A percentile compares a stretch with the other conserved stretches of the same genome.
Conservation (phyloP, 2,113 vertebrate species). For the Malaclemys terrapin region DNA sequence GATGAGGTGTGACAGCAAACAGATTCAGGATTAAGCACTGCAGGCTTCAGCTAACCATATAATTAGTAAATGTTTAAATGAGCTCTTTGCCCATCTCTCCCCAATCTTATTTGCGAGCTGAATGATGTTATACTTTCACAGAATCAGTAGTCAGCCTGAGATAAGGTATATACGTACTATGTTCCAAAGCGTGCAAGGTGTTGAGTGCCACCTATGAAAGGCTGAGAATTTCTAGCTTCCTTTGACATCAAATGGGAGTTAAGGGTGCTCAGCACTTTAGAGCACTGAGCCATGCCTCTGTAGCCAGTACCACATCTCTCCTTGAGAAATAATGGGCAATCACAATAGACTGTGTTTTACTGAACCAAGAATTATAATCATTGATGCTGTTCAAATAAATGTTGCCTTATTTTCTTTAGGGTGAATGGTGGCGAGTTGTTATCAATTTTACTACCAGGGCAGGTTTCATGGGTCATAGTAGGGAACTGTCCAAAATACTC, state of each 20-base stretch:
- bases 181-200: background rate
- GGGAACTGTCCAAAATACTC: slow-evolving; percentile 54
- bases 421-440: slow-evolving; percentile 30
- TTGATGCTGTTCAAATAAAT: slow-evolving; percentile 45
- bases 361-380: slow-evolving; percentile 39
- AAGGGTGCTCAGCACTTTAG: background rate
- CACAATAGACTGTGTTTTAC: background rate
- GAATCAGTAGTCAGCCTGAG: background rate
- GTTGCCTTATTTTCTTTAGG: slow-evolving; percentile 30
- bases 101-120: background rate
- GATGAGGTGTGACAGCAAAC: background rate
- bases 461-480: slow-evolving; percentile 51
- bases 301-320: background rate
- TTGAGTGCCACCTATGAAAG: background rate
- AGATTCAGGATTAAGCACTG: background rate
- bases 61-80: background rate
- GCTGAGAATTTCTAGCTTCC: background rate
- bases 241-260: background rate
- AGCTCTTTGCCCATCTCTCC: fast-evolving
- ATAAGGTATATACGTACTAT: background rate
- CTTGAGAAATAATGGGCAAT: background rate
- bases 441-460: slow-evolving; percentile 53
- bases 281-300: background rate
- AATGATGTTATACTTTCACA: background rate
- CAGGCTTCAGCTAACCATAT: background rate